Evolutionary conservation across 2,888 invertebrate species (phyloP), one percentile per base, ranked within the genome.

Genomic region (Hyles lineata): DNA sequence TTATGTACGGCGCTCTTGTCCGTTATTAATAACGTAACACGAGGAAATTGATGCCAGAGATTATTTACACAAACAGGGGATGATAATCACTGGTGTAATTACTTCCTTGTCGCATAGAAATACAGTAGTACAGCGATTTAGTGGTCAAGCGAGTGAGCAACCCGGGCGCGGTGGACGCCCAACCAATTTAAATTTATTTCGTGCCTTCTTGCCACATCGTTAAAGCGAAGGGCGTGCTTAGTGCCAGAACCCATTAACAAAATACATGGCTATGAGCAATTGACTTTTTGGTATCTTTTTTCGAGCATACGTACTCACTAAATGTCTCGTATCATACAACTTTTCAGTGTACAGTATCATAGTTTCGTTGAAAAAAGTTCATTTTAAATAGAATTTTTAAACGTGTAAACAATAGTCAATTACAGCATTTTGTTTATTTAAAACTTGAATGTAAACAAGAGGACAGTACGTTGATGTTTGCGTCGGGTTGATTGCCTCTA

Each of bases 101-200:
- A 43, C 6, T 67, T 67, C 67, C 23, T 23, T 17, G 23, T 23
- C 17, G 67, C 21, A 21, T 23, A 21, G 1, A 17, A 6, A n/a
- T 55, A 60, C 23, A 21, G 0, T 19, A 11, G 35, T 9, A 8
- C 35, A 43, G 32, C n/a, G 32, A 35, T 59, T 35, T 58, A 59
- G 17, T 7, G 17, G 59, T 59, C 25, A 55, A 70, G n/a, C 23
- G 21, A 59, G 29, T 35, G 15, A 6, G 52, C 52, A 25, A 75
- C 15, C 43, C 43, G 15, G 43, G 74, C 73, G 73, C 74, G 74
- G 21, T 77, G 73, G 76, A 76, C 76, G 76, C 76, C 79, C 80
- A 80, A 86, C 85, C 87, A 90, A 90, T 91, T 91, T 89, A 90
- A 91, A 91, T 90, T 90, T 90, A 90, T 91, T 89, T 85, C 83